Percentiles rank a stretch among this genome's conserved stretches.
phyloP scores from a whole-genome alignment of 2,113 vertebrate genomes.

The Antigone vipio region DNA sequence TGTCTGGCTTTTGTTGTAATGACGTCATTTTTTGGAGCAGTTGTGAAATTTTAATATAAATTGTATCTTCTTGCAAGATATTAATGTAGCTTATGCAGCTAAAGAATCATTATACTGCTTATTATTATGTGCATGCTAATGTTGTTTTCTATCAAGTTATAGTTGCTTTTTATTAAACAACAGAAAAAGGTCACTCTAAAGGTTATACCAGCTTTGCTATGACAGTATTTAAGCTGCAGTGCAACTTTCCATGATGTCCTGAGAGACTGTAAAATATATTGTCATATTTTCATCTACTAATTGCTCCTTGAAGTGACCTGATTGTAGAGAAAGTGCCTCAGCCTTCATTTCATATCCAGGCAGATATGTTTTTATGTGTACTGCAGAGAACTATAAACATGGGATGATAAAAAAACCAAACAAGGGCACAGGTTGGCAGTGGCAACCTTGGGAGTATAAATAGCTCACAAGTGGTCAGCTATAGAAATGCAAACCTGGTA shows the following conservation, averaged over 20 bases:
- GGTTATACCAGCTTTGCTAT: not conserved
- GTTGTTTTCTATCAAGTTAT: not conserved
- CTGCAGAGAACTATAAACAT: not conserved
- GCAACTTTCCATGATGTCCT: not conserved
- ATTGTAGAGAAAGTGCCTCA: not conserved
- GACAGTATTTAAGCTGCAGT: not conserved
- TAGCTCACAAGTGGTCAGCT: not conserved
- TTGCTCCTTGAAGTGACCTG: not conserved
- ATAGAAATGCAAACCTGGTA: not conserved
- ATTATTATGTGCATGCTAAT: conserved; percentile 32
- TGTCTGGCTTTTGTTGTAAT: not conserved
- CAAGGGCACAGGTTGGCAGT: not conserved
- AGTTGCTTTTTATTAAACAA: conserved; percentile 17
- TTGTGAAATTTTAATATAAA: not conserved
- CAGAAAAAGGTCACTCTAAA: conserved; percentile 31
- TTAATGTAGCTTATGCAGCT: not conserved
- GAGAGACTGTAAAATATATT: conserved; percentile 7
- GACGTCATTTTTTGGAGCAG: not conserved
- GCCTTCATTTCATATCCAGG: not conserved
- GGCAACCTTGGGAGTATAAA: not conserved
- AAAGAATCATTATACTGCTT: conserved; percentile 1
- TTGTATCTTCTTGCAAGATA: not conserved
- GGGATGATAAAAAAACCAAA: not conserved
- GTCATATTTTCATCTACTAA: conserved; percentile 17
- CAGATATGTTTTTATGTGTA: not conserved